Evolutionary conservation across 2,113 vertebrate genomes (phyloP).

Genomic region (Varanus salvator): DNA sequence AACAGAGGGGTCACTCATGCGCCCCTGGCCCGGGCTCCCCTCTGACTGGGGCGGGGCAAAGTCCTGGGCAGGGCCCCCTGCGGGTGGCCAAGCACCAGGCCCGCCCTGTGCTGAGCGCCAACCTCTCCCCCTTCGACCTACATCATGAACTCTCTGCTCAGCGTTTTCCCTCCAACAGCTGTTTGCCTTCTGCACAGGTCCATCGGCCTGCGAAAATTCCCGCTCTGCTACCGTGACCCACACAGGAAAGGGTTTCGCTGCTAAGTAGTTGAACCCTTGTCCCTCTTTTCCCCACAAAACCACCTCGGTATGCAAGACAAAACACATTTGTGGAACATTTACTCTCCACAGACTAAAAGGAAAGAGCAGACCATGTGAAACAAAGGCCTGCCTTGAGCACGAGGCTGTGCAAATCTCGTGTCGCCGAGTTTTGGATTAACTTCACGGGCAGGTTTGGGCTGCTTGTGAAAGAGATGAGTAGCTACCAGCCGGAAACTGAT

Average conservation of each 20-base stretch:
- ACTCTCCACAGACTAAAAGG: background rate
- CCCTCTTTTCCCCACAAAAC: background rate
- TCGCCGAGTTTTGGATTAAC: no score
- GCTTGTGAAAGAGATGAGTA: no score
- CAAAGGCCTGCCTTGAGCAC: no score
- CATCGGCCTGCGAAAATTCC: background rate
- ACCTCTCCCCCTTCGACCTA: background rate
- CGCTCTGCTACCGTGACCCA: background rate
- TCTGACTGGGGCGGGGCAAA: background rate
- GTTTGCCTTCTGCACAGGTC: background rate
- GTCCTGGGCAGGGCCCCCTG: background rate
- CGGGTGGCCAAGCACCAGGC: background rate
- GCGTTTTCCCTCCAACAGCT: background rate
- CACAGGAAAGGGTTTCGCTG: background rate
- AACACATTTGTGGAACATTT: background rate
- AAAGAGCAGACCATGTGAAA: no score
- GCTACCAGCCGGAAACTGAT: no score
- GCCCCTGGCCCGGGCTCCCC: background rate
- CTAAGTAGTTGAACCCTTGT: background rate
- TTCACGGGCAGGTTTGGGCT: no score
- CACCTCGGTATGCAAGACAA: background rate
- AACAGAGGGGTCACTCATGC: background rate
- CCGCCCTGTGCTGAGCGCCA: no score
- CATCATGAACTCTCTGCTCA: background rate
- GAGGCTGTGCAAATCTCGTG: no score